Evolutionary conservation across 2,113 vertebrate genomes (phyloP), one percentile per base, ranked within the genome.

Genomic region (Tragulus kanchil): DNA sequence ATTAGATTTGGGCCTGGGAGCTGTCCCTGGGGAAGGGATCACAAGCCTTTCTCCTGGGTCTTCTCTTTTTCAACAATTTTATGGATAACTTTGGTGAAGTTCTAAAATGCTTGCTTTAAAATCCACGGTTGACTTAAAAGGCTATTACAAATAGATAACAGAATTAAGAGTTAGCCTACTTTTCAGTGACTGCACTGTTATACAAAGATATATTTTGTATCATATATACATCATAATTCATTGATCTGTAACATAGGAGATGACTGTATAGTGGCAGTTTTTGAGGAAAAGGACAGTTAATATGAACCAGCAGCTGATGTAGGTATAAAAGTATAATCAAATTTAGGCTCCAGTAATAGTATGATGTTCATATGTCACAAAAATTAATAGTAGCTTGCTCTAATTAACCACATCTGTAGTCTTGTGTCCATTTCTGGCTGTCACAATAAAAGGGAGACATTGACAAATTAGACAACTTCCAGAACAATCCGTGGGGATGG

Each of bases 401-500:
- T 97, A 61, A 97, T 95, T 87, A 96, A 61, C 48, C 75, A 78
- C 92, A 92, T 92, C 84, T 96, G 97, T 87, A 97, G 58, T 50
- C 48, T 28, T 65, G 69, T 97, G 87, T 95, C 88, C 87, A 58
- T 96, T 94, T 97, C 84, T 95, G 73, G 42, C 75, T 90, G 96
- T 90, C 92, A 92, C 54, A 61, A 92, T 96, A 92, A 94, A 95
- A 97, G 92, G 93, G 83, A 95, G 90, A 96, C 6, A 3, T 56
- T 97, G 96, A 97, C 97, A 97, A 95, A 97, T 97, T 83, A 96
- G 97, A 97, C 84, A 95, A 96, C 94, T 96, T 96, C 73, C 92
- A 97, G 81, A 94, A 56, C 81, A 78, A 77, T 78, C 84, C 3
- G 0, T 85, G 36, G 87, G 87, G 84, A 95, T 62, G 59, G 58